These are phyloP conservation scores for Dasysyrphus albostriatus DNA, from an alignment of 2,888 invertebrate genomes.

Conservation along the genomic window DNA sequence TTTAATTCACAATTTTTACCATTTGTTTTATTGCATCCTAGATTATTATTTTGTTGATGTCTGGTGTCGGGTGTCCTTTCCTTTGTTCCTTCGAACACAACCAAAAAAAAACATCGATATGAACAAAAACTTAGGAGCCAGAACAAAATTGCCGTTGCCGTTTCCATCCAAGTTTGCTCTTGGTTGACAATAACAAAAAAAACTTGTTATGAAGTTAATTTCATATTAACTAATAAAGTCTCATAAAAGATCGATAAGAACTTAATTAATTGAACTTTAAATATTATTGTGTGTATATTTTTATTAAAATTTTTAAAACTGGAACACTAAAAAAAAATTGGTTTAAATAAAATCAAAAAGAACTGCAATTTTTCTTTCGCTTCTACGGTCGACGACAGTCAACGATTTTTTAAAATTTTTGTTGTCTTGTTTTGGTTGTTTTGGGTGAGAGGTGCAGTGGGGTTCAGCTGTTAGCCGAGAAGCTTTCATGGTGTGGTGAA, in stretches of 20 bases:
- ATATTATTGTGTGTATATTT: too few species aligned
- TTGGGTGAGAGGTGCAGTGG: background rate
- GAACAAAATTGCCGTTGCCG: conserved; percentile 7
- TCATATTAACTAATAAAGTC: background rate
- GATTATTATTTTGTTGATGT: background rate
- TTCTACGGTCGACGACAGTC: background rate
- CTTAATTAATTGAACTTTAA: background rate
- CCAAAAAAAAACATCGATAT: background rate
- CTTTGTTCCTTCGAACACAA: background rate
- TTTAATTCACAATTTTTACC: conserved; percentile 8
- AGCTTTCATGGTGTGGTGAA: conserved; percentile 22
- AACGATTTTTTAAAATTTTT: background rate
- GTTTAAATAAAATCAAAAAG: background rate
- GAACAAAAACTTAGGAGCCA: background rate
- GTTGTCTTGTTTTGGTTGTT: background rate
- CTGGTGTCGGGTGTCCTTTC: background rate
- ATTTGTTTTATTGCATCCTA: background rate
- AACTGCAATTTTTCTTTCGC: background rate
- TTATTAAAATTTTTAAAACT: background rate
- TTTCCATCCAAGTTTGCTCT: background rate
- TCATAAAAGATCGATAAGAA: background rate
- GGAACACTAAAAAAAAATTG: background rate
- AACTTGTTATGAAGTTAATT: background rate
- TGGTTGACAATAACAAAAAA: background rate
- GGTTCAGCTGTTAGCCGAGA: background rate